Percentiles rank a stretch among this genome's conserved stretches.
Conservation (phyloP, 35 echinoderm and acorn worm genomes). For the Lytechinus pictus region DNA sequence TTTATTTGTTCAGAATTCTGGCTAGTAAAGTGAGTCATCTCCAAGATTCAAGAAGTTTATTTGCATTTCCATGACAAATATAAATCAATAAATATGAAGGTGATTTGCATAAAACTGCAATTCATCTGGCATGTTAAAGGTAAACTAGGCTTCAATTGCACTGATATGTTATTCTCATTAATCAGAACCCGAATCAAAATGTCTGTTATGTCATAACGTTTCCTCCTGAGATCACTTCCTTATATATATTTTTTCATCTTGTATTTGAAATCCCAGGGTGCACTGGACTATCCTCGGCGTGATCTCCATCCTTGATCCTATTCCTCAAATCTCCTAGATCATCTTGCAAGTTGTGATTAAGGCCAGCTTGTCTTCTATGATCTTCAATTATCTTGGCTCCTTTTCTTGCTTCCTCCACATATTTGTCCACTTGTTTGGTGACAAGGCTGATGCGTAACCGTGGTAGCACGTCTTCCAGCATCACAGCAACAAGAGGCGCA, state of each 20-base stretch:
- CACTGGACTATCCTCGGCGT: background rate
- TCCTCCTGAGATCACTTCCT: background rate
- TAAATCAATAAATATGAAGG: no score
- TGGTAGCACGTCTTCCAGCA: constrained; percentile 81
- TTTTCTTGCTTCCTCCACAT: background rate
- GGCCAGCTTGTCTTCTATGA: constrained; percentile 22
- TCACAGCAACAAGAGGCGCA: constrained; percentile 58
- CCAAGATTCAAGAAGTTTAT: no score
- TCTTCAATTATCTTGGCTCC: background rate
- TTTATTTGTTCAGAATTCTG: no score
- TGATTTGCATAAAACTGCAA: no score
- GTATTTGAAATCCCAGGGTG: background rate
- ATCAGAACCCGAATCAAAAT: no score
- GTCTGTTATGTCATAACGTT: no score
- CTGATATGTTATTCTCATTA: no score
- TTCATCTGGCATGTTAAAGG: no score
- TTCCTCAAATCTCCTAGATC: background rate
- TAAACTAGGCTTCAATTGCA: no score
- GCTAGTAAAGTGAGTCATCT: no score
- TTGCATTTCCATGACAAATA: no score
- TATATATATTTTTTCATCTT: background rate
- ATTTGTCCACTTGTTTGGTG: constrained; percentile 50
- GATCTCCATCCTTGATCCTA: background rate
- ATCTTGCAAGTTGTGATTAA: background rate
- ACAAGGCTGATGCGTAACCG: constrained; percentile 61